Conservation (phyloP, 1,140 invertebrate genomes). For the Zaprionus kolodkinae region DNA sequence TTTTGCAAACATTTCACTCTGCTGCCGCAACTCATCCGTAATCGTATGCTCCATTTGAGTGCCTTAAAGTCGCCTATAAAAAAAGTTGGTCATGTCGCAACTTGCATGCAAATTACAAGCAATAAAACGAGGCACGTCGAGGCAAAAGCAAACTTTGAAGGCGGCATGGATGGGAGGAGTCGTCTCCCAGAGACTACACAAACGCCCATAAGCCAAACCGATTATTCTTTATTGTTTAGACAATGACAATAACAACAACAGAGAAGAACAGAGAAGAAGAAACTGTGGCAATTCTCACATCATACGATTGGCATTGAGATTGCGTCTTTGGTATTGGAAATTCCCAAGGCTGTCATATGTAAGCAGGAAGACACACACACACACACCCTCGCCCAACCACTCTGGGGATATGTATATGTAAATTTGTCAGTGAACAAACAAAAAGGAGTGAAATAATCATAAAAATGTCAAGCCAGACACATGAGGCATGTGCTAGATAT, state of each 20-base stretch:
- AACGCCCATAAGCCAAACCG: conserved; percentile 54
- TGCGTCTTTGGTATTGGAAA: conserved; percentile 60
- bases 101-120: conserved; percentile 80
- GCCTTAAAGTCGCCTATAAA: conserved; percentile 69
- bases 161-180: neutral
- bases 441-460: conserved; percentile 83
- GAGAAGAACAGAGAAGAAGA: conserved; percentile 22
- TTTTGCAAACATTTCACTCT: conserved; percentile 42
- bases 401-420: conserved; percentile 66
- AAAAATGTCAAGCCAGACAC: conserved; percentile 68
- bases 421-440: conserved; percentile 75
- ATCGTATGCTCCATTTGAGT: conserved; percentile 62
- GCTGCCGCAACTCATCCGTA: conserved; percentile 45
- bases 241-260: conserved; percentile 39
- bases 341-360: conserved; percentile 81
- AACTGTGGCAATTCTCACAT: conserved; percentile 79
- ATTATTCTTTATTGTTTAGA: conserved; percentile 83
- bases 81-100: conserved; percentile 70
- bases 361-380: conserved; percentile 40
- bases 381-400: conserved; percentile 20
- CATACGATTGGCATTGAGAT: conserved; percentile 78
- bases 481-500: neutral
- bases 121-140: conserved; percentile 75
- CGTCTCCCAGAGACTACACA: conserved; percentile 11
- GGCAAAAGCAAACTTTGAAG: conserved; percentile 64